A percentile compares a stretch with the other conserved stretches of the same genome.
Conservation (phyloP, 2,797 vertebrate species). For the Pangasius djambal region DNA sequence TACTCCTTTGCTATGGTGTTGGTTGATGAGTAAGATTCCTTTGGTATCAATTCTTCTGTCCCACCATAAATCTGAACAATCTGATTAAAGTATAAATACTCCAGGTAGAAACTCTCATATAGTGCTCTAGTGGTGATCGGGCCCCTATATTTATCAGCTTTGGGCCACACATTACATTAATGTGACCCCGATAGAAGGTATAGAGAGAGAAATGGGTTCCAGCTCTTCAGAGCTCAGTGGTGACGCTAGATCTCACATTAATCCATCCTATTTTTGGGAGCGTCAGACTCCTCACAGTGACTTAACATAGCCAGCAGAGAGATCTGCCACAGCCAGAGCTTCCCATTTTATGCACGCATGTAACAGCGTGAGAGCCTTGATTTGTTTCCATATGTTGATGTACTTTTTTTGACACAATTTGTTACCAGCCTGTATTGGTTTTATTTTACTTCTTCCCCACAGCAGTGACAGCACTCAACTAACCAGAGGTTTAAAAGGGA, state of each 20-base stretch:
- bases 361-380: background rate
- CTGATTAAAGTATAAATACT: background rate
- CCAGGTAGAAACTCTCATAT: background rate
- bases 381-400: background rate
- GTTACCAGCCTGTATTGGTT: background rate
- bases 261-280: background rate
- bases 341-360: background rate
- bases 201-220: background rate
- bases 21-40: background rate
- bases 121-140: background rate
- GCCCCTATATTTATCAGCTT: background rate
- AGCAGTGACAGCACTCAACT: background rate
- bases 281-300: background rate
- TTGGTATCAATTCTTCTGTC: background rate
- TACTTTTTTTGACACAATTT: background rate
- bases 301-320: background rate
- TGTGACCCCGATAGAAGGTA: background rate
- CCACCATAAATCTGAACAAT: background rate
- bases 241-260: background rate
- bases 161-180: background rate
- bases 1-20: background rate
- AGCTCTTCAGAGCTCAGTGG: background rate
- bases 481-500: background rate
- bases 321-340: background rate
- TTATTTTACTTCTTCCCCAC: background rate